Conservation (phyloP, 2,888 invertebrate genomes). For the Parnassius mnemosyne region DNA sequence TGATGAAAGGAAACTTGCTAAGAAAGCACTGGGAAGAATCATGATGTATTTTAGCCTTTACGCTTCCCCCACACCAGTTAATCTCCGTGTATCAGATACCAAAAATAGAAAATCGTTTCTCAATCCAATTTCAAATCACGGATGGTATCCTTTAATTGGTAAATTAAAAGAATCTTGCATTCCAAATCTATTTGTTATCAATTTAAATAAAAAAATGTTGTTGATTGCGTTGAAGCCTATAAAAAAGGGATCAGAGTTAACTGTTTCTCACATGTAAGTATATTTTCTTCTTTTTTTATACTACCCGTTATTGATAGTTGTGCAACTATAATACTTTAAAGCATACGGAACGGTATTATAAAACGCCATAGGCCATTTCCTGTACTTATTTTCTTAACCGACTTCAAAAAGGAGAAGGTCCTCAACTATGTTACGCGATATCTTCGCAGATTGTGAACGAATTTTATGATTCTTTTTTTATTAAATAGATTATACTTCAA, state of each 20-base stretch:
- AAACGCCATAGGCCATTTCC: no score
- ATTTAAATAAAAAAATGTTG: slow-evolving; percentile 33
- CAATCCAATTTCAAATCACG: slow-evolving; percentile 25
- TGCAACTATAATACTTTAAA: no score
- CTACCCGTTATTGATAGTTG: no score
- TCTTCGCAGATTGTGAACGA: no score
- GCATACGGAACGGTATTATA: no score
- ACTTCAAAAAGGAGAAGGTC: no score
- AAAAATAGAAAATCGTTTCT: background rate
- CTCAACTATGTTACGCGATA: no score
- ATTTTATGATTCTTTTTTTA: no score
- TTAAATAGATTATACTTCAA: no score
- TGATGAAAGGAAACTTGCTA: slow-evolving; percentile 9
- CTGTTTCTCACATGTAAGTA: slow-evolving; percentile 37
- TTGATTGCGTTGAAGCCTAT: slow-evolving; percentile 38
- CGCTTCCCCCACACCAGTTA: slow-evolving; percentile 1
- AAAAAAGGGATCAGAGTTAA: slow-evolving; percentile 36
- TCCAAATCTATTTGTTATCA: slow-evolving; percentile 34
- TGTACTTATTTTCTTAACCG: no score
- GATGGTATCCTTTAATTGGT: slow-evolving; percentile 36
- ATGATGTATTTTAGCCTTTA: slow-evolving; percentile 18
- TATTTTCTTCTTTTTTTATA: background rate
- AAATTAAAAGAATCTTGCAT: slow-evolving; percentile 38
- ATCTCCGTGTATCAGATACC: background rate
- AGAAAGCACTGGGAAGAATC: slow-evolving; percentile 11